Evolutionary conservation across 2,113 vertebrate genomes (phyloP).

Genomic region (Asarcornis scutulata): DNA sequence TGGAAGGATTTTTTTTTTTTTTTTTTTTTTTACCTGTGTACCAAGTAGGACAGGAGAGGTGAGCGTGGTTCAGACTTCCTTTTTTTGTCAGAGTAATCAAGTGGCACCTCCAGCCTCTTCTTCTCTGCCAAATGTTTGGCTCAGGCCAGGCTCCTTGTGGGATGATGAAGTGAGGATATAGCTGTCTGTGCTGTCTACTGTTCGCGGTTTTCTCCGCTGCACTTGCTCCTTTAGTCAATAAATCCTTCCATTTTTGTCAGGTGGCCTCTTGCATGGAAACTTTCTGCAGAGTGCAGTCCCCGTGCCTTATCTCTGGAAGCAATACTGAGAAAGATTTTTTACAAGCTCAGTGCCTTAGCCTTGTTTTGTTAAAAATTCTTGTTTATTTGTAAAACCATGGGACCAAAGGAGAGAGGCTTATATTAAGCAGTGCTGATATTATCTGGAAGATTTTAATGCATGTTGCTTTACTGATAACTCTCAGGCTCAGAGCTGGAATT

Average conservation of each 20-base stretch:
- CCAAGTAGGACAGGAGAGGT: background rate
- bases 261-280: conserved; percentile 10
- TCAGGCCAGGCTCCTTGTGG: background rate
- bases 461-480: conserved; percentile 30
- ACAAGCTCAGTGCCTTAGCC: conserved; percentile 34
- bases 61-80: background rate
- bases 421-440: conserved; percentile 49
- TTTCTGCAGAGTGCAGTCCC: background rate
- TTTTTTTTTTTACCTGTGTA: background rate
- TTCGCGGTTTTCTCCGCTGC: background rate
- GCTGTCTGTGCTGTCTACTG: background rate
- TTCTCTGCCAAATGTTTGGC: background rate
- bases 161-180: background rate
- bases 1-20: background rate
- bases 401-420: background rate
- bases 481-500: conserved; percentile 21
- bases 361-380: conserved; percentile 56
- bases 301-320: conserved; percentile 26
- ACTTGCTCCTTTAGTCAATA: conserved; percentile 21
- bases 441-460: conserved; percentile 46
- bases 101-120: background rate
- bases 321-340: conserved; percentile 47
- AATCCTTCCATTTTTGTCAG: conserved; percentile 28
- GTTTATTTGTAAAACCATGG: conserved; percentile 45
- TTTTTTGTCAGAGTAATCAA: background rate